Evolutionary conservation across 1,140 invertebrate genomes (phyloP).

Genomic region (Nymphalis io): DNA sequence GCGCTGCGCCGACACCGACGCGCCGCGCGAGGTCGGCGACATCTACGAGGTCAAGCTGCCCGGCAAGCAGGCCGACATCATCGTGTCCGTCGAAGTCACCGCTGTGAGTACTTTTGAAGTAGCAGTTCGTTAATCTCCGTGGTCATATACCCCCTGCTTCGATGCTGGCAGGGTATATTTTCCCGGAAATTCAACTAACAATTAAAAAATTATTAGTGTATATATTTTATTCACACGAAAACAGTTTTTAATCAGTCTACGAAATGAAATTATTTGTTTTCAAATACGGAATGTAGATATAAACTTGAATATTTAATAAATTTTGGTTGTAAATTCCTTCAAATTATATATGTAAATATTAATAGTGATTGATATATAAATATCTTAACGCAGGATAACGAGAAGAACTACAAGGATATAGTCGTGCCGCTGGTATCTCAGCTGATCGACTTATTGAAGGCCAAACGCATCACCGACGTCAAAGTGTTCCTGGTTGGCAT

Average conservation of each 20-base stretch:
- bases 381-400: slow-evolving; percentile 59
- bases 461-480: slow-evolving; percentile 71
- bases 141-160: too few species aligned
- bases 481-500: slow-evolving; percentile 74
- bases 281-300: too few species aligned
- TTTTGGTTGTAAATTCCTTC: too few species aligned
- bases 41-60: slow-evolving; percentile 85
- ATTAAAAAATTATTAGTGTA: too few species aligned
- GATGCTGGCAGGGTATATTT: too few species aligned
- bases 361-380: not conserved
- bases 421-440: slow-evolving; percentile 76
- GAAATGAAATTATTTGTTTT: not conserved
- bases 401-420: slow-evolving; percentile 78
- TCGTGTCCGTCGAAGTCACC: slow-evolving; percentile 86
- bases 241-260: too few species aligned
- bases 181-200: too few species aligned
- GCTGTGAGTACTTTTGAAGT: slow-evolving; percentile 50
- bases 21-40: slow-evolving; percentile 81
- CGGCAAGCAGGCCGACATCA: slow-evolving; percentile 86
- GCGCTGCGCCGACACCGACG: slow-evolving; percentile 82
- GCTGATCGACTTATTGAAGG: slow-evolving; percentile 74
- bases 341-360: too few species aligned
- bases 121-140: not conserved
- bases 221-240: too few species aligned
- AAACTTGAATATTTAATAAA: too few species aligned